These are phyloP conservation scores for Ptilonorhynchus violaceus DNA, from an alignment of 2,113 vertebrate species.

Conservation along the genomic window DNA sequence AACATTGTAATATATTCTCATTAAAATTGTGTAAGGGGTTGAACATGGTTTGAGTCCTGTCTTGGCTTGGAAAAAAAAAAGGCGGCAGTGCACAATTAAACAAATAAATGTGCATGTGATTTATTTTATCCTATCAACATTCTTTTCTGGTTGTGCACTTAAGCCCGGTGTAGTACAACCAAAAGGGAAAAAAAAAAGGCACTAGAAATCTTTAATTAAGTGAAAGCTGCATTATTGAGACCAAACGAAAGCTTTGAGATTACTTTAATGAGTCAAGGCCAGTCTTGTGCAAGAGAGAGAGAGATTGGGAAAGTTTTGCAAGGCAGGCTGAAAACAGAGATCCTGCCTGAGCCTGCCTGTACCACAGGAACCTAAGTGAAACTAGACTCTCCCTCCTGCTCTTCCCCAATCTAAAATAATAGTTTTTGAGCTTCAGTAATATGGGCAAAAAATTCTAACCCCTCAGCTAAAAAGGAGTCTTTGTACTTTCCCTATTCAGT, in stretches of 20 bases:
- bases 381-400: not conserved
- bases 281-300: not conserved
- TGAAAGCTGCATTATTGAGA: constrained; percentile 10
- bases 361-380: constrained; percentile 9
- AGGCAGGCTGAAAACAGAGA: constrained; percentile 1
- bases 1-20: constrained; percentile 47
- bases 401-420: not conserved
- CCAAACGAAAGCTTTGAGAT: not conserved
- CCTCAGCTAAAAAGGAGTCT: not conserved
- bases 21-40: constrained; percentile 21
- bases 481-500: not conserved
- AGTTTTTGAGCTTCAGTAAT: not conserved
- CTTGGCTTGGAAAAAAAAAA: not conserved
- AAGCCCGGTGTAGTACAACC: not conserved
- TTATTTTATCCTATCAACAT: not conserved
- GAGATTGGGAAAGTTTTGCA: not conserved
- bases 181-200: not conserved
- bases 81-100: not conserved
- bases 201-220: constrained; percentile 36
- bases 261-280: not conserved
- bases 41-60: not conserved
- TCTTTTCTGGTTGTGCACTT: constrained; percentile 8
- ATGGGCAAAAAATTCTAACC: not conserved
- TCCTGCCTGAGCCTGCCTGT: not conserved
- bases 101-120: constrained; percentile 5